phyloP scores from a whole-genome alignment of 2,113 vertebrate species.

The Myodes glareolus region DNA sequence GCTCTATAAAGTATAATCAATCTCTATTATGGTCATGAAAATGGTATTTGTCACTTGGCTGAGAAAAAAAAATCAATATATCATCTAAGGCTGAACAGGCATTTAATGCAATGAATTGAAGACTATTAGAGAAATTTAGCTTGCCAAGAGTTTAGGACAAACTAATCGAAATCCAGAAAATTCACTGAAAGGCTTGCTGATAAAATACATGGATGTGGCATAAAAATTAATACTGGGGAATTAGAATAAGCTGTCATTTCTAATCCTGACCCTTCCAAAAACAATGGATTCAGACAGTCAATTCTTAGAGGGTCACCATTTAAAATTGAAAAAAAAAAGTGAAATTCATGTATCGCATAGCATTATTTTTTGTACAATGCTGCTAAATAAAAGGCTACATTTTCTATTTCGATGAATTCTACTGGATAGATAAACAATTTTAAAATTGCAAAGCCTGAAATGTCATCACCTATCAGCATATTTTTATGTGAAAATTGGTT shows the following conservation, averaged over 20 bases:
- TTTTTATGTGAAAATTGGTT: not conserved
- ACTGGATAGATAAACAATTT: not conserved
- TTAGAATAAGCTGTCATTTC: conserved; percentile 84
- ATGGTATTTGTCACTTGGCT: conserved; percentile 88
- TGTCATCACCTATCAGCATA: not conserved
- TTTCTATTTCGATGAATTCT: conserved; percentile 44
- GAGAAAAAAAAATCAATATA: conserved; percentile 88
- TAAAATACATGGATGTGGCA: conserved; percentile 82
- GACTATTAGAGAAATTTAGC: conserved; percentile 87
- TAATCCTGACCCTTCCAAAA: conserved; percentile 64
- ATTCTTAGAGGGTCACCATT: conserved; percentile 72
- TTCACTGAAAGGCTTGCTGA: conserved; percentile 84
- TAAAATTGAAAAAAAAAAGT: conserved; percentile 48
- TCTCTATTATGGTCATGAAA: conserved; percentile 90
- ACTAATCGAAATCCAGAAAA: conserved; percentile 87
- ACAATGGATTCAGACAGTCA: conserved; percentile 84
- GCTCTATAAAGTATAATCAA: conserved; percentile 88
- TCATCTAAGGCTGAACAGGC: conserved; percentile 86
- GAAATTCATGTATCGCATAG: conserved; percentile 56
- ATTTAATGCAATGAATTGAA: conserved; percentile 88
- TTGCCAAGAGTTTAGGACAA: conserved; percentile 86
- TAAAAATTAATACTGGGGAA: conserved; percentile 85
- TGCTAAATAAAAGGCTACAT: conserved; percentile 47
- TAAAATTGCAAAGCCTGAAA: not conserved
- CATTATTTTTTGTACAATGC: conserved; percentile 41